These are phyloP conservation scores for Eubasilissa regina DNA, from an alignment of 1,140 invertebrate species.

Conservation along the genomic window DNA sequence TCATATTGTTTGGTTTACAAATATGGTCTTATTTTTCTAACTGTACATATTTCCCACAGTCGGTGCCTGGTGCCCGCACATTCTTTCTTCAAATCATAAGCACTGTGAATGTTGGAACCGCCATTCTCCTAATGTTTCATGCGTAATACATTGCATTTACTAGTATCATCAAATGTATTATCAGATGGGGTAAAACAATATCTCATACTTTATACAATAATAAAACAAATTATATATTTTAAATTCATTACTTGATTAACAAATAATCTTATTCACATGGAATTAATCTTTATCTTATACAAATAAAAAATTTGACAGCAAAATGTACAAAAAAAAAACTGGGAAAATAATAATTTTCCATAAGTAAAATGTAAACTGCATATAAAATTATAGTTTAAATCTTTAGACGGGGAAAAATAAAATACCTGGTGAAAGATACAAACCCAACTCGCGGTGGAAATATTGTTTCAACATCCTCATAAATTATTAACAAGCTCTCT, in stretches of 20 bases:
- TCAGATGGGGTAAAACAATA: constrained; percentile 32
- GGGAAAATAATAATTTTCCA: constrained; percentile 29
- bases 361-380: constrained; percentile 29
- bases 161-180: too few relatives aligned
- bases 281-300: constrained; percentile 25
- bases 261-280: constrained; percentile 34
- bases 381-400: constrained; percentile 4
- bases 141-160: too few relatives aligned
- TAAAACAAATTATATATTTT: constrained; percentile 41
- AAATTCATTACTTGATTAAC: constrained; percentile 21
- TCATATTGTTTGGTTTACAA: constrained; percentile 45
- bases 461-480: not conserved
- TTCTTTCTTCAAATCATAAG: too few relatives aligned
- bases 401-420: constrained; percentile 8
- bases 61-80: too few relatives aligned
- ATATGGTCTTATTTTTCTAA: not conserved
- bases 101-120: too few relatives aligned
- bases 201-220: constrained; percentile 26
- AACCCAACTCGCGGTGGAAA: not conserved
- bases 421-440: not conserved
- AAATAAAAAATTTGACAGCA: constrained; percentile 22
- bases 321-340: constrained; percentile 36
- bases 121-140: too few relatives aligned
- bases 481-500: constrained; percentile 26
- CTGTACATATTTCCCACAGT: not conserved